phyloP scores from a whole-genome alignment of 2,113 vertebrate species.

The Caloenas nicobarica region DNA sequence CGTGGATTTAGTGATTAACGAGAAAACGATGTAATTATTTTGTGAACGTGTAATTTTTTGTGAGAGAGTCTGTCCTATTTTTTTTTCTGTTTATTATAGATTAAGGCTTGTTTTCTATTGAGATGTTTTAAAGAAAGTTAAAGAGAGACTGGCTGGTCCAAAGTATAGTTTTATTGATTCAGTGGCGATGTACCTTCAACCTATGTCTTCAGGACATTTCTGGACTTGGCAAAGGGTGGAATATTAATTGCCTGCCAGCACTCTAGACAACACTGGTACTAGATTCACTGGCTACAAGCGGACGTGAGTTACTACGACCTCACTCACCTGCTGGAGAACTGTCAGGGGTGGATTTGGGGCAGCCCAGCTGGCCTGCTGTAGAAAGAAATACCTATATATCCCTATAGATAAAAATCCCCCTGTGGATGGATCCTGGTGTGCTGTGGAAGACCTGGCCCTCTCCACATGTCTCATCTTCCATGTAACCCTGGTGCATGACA shows the following conservation, averaged over 20 bases:
- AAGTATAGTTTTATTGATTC: conserved; percentile 34
- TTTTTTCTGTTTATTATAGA: neutral
- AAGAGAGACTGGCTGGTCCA: conserved; percentile 45
- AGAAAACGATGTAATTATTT: conserved; percentile 9
- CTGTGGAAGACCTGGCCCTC: neutral
- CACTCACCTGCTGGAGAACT: neutral
- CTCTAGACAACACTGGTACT: neutral
- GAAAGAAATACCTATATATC: neutral
- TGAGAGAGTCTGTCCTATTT: conserved; percentile 7
- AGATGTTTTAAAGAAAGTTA: conserved; percentile 7
- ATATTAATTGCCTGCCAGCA: neutral
- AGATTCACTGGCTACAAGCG: neutral
- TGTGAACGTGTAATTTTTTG: neutral
- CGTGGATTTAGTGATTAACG: neutral
- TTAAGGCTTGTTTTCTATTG: conserved; percentile 37
- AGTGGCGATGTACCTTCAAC: neutral
- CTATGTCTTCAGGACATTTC: neutral
- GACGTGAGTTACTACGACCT: neutral
- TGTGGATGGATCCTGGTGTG: neutral
- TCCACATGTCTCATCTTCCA: rapidly evolving
- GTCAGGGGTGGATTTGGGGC: neutral
- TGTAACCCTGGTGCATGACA: neutral
- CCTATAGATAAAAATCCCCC: neutral
- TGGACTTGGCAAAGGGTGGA: neutral
- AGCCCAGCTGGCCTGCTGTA: neutral